These are phyloP conservation scores for Rhynchonycteris naso DNA, from an alignment of 2,797 vertebrate genomes.

Conservation along the genomic window DNA sequence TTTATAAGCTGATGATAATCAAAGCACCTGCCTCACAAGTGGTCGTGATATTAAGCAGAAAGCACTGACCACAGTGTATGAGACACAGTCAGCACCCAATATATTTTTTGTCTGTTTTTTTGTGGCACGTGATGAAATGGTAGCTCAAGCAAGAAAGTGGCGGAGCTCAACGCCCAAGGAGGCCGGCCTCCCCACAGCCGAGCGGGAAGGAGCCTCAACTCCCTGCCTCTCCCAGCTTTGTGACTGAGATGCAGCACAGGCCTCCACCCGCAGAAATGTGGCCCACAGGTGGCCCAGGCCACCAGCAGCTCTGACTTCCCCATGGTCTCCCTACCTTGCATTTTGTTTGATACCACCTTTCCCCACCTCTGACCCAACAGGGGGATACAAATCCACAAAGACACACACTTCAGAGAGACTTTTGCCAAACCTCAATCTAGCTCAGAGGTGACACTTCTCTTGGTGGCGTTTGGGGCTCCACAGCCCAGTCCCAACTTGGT, in stretches of 20 bases:
- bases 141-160: not conserved
- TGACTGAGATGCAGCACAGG: not conserved
- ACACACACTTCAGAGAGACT: not conserved
- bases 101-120: not conserved
- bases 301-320: not conserved
- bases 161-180: not conserved
- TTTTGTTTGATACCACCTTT: not conserved
- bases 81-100: fast-evolving
- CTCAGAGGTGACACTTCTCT: not conserved
- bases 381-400: not conserved
- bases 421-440: not conserved
- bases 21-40: fast-evolving
- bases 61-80: fast-evolving
- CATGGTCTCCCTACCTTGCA: not conserved
- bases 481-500: not conserved
- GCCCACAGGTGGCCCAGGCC: fast-evolving
- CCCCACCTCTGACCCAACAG: not conserved
- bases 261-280: not conserved
- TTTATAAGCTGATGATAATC: not conserved
- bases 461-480: not conserved
- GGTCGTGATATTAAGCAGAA: fast-evolving
- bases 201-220: fast-evolving
- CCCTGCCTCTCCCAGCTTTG: not conserved
- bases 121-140: not conserved
- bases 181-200: fast-evolving